Percentiles rank a stretch among this genome's conserved stretches.
Conservation (phyloP, 2,888 invertebrate genomes). For the Cacoxenus indagator region DNA sequence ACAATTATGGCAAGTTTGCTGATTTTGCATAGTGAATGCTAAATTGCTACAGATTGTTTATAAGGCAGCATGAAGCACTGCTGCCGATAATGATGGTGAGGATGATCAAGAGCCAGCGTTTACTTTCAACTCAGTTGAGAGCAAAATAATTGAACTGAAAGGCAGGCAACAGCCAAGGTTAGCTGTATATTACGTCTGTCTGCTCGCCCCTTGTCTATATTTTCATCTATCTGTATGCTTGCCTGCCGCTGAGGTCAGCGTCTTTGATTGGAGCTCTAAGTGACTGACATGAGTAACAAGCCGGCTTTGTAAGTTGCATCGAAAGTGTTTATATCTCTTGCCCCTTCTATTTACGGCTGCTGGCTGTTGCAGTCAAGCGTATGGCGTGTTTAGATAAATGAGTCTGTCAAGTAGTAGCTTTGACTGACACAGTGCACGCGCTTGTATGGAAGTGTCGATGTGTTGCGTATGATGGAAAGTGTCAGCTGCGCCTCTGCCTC, state of each 20-base stretch:
- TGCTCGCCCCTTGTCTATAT: not conserved
- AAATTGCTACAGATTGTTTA: slow-evolving; percentile 16
- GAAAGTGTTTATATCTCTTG: not conserved
- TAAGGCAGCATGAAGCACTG: not conserved
- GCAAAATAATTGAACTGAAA: not conserved
- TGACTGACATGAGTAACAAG: not conserved
- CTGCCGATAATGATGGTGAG: slow-evolving; percentile 6
- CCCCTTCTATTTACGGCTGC: not conserved
- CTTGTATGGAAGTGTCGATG: slow-evolving; percentile 22
- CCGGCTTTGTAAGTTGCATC: not conserved
- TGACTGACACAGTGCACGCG: slow-evolving; percentile 19
- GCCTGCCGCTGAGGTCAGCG: not conserved
- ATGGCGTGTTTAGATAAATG: not conserved
- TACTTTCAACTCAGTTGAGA: not conserved
- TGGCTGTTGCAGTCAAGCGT: not conserved
- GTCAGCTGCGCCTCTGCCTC: slow-evolving; percentile 12
- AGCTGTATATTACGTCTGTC: not conserved
- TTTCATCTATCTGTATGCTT: not conserved
- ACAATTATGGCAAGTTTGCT: slow-evolving; percentile 38
- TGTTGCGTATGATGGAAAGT: slow-evolving; percentile 36
- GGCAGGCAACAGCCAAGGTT: slow-evolving; percentile 3
- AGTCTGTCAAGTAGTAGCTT: not conserved
- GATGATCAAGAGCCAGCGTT: slow-evolving; percentile 3
- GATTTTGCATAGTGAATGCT: slow-evolving; percentile 50
- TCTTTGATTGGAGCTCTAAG: not conserved